Percentiles rank a stretch among this genome's conserved stretches.
These are phyloP conservation scores for Dyspetes luteomarginatus DNA, from an alignment of 2,888 invertebrate species.

Conservation along the genomic window DNA sequence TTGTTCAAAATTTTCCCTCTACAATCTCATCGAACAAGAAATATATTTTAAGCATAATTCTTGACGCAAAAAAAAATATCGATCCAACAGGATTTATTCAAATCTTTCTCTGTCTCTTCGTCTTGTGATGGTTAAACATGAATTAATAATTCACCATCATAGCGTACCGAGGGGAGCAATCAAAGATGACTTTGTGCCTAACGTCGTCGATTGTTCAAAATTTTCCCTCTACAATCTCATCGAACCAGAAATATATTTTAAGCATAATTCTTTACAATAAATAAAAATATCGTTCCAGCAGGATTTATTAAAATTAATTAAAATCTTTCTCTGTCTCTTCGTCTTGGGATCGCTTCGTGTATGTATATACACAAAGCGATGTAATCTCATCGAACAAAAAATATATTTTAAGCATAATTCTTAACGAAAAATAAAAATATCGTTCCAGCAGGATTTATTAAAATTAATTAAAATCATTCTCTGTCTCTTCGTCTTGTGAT, in stretches of 20 bases:
- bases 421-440: background rate
- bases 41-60: too few species aligned
- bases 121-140: background rate
- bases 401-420: too few species aligned
- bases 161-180: background rate
- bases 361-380: slow-evolving; percentile 42
- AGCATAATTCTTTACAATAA: too few species aligned
- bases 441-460: background rate
- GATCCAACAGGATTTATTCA: background rate
- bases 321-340: background rate
- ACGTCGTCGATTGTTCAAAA: background rate
- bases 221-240: background rate
- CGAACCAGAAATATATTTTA: background rate
- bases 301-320: too few species aligned
- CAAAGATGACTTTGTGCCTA: slow-evolving; percentile 33
- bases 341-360: background rate
- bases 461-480: too few species aligned
- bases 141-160: slow-evolving; percentile 55
- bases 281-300: background rate
- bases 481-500: background rate
- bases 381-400: background rate
- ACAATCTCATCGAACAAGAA: background rate
- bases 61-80: background rate
- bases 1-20: background rate
- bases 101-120: background rate